Evolutionary conservation across 92 coral and sea anemone species (phyloP).

Genomic region (Paramuricea clavata): DNA sequence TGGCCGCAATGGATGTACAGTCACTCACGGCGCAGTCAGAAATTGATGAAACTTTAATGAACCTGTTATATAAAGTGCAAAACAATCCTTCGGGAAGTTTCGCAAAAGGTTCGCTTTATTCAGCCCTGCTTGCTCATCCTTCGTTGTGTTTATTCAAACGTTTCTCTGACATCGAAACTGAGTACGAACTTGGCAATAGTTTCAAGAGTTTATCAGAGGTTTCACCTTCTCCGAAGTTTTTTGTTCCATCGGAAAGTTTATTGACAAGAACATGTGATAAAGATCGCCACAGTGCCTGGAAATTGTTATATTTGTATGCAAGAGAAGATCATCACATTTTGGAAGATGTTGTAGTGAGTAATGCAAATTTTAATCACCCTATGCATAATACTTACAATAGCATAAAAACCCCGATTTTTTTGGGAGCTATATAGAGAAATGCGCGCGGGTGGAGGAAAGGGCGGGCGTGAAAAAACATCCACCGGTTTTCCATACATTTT

Average conservation of each 20-base stretch:
- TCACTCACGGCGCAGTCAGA: constrained; percentile 71
- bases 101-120: constrained; percentile 78
- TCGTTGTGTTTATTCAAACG: constrained; percentile 73
- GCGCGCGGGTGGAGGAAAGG: too few relatives aligned
- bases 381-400: background rate
- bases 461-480: too few relatives aligned
- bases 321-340: constrained; percentile 77
- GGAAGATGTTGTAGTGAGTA: constrained; percentile 89
- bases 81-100: constrained; percentile 35
- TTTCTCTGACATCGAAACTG: constrained; percentile 86
- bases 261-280: constrained; percentile 74
- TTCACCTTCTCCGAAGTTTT: background rate
- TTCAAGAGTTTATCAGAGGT: constrained; percentile 23
- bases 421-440: background rate
- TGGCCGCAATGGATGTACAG: constrained; percentile 79
- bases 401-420: background rate
- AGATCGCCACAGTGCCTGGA: constrained; percentile 82
- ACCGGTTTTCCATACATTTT: too few relatives aligned
- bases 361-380: background rate
- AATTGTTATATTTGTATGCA: constrained; percentile 79
- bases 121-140: constrained; percentile 77
- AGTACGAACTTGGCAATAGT: constrained; percentile 54
- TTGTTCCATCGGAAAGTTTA: constrained; percentile 64
- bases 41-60: constrained; percentile 72
- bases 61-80: constrained; percentile 68